Evolutionary conservation across 2,113 vertebrate genomes (phyloP).

Genomic region (Amblyopsis rosae): DNA sequence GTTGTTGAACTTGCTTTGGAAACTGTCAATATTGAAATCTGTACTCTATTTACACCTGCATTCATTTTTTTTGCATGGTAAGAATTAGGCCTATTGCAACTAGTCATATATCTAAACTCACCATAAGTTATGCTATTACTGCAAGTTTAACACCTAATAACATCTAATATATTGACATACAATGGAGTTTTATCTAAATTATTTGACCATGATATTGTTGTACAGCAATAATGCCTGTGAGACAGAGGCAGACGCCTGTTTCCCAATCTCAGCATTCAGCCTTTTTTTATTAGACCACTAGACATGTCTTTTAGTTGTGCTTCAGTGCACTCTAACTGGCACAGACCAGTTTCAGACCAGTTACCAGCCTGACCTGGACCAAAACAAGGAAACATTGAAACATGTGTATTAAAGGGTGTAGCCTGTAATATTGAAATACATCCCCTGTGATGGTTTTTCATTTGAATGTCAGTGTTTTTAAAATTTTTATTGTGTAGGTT

Average conservation of each 20-base stretch:
- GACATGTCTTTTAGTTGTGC: constrained; percentile 21
- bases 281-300: constrained; percentile 48
- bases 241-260: not conserved
- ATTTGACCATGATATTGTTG: not conserved
- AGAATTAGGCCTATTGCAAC: too few species aligned
- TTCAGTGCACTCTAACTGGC: constrained; percentile 8
- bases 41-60: not conserved
- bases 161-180: too few species aligned
- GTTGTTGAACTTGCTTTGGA: not conserved
- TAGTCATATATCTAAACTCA: too few species aligned
- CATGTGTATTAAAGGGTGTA: not conserved
- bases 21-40: not conserved
- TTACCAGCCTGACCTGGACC: not conserved
- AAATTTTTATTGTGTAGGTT: too few species aligned
- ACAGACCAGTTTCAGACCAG: constrained; percentile 13
- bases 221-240: not conserved
- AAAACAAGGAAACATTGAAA: constrained; percentile 2
- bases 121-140: too few species aligned
- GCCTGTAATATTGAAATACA: too few species aligned
- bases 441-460: not conserved
- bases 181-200: too few species aligned
- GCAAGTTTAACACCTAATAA: too few species aligned
- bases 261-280: constrained; percentile 32
- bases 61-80: too few species aligned
- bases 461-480: too few species aligned